Evolutionary conservation across 1,140 invertebrate species (phyloP).

Genomic region (Ridgeia piscesae): DNA sequence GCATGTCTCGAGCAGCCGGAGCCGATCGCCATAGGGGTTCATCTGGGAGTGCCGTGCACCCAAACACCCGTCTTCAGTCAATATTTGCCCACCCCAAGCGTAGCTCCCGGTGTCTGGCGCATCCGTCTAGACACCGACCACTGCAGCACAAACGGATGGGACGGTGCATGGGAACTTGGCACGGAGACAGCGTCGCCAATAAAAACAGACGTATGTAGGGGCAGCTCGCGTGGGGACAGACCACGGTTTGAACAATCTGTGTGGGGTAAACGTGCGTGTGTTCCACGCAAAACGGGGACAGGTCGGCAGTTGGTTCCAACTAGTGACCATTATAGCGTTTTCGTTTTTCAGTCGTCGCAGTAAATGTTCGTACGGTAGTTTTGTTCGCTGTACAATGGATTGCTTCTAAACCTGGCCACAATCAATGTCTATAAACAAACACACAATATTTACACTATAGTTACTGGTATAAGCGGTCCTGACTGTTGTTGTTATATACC

Average conservation of each 20-base stretch:
- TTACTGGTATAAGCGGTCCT: too few relatives aligned
- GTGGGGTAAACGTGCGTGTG: too few relatives aligned
- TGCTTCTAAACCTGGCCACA: not conserved
- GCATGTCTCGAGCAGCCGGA: not conserved
- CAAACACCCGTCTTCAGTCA: not conserved
- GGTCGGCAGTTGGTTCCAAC: not conserved
- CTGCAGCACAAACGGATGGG: not conserved
- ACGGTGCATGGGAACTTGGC: not conserved
- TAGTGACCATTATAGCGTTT: not conserved
- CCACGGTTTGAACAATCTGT: too few relatives aligned
- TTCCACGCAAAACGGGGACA: not conserved
- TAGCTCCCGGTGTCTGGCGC: not conserved
- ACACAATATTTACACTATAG: too few relatives aligned
- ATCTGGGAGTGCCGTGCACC: not conserved
- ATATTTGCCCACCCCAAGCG: not conserved
- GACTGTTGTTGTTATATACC: too few relatives aligned
- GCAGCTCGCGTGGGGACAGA: not conserved
- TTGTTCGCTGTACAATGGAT: not conserved
- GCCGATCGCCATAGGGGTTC: not conserved
- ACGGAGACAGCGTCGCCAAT: not conserved
- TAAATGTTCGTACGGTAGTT: not conserved
- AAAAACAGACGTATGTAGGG: too few relatives aligned
- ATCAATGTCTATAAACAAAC: not conserved
- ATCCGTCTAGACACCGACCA: not conserved
- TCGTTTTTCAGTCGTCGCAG: not conserved